Evolutionary conservation across 2,797 vertebrate species (phyloP).

Genomic region (Gymnopithys bicolor): DNA sequence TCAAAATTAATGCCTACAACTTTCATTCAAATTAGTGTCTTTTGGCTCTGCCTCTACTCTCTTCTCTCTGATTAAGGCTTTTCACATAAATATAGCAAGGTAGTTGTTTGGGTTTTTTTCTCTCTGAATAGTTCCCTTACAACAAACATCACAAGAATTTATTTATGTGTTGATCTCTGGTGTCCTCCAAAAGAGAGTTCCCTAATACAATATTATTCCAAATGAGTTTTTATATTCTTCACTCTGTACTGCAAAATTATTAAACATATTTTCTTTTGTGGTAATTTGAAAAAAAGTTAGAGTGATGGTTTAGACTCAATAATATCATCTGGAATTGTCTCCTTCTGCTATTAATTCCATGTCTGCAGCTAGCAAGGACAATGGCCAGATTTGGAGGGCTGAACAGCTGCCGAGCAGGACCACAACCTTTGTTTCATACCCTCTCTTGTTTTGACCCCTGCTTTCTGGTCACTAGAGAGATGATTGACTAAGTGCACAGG

Average conservation of each 20-base stretch:
- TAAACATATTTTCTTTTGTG: background rate
- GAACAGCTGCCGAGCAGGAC: conserved; percentile 57
- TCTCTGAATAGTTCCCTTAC: background rate
- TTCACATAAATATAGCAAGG: background rate
- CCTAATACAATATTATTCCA: background rate
- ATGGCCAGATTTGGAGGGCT: conserved; percentile 65
- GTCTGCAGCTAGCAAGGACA: background rate
- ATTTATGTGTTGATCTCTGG: background rate
- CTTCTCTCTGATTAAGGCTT: background rate
- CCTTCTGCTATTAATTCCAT: background rate
- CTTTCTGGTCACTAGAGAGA: conserved; percentile 66
- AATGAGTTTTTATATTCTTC: background rate
- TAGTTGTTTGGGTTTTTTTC: background rate
- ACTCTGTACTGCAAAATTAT: conserved; percentile 22
- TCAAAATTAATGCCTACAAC: background rate
- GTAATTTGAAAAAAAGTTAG: background rate
- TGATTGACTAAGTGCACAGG: conserved; percentile 42
- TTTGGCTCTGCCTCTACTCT: conserved; percentile 1
- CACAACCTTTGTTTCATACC: conserved; percentile 23
- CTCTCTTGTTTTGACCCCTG: conserved; percentile 48
- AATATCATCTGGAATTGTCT: background rate
- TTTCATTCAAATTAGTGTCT: background rate
- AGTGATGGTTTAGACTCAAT: background rate
- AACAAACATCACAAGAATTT: background rate
- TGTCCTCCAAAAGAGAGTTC: background rate